Percentiles rank a stretch among this genome's conserved stretches.
Conservation (phyloP, 2,888 invertebrate species). For the Coremacera marginata region DNA sequence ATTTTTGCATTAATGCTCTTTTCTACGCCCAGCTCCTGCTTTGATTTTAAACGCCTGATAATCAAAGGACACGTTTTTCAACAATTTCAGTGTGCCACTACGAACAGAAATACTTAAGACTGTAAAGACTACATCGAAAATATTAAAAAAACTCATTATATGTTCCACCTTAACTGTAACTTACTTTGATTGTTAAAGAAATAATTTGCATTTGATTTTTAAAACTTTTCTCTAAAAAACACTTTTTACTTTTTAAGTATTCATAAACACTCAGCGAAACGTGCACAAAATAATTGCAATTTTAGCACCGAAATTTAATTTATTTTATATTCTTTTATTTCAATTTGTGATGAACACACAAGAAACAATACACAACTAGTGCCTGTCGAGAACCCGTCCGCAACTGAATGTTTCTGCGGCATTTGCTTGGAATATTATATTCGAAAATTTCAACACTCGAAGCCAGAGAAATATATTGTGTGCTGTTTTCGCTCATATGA, state of each 20-base stretch:
- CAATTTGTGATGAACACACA: not conserved
- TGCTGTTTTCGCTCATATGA: not conserved
- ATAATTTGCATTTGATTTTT: too few relatives aligned
- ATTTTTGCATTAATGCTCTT: too few relatives aligned
- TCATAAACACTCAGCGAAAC: not conserved
- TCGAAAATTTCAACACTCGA: not conserved
- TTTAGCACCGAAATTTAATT: not conserved
- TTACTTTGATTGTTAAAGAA: too few relatives aligned
- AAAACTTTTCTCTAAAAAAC: too few relatives aligned
- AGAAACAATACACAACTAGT: not conserved
- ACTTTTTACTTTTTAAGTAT: not conserved
- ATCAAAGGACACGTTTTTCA: too few relatives aligned
- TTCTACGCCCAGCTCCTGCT: too few relatives aligned
- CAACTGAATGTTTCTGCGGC: constrained; percentile 12
- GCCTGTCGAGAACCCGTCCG: constrained; percentile 12
- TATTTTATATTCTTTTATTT: not conserved
- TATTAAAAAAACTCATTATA: too few relatives aligned
- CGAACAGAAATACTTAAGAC: too few relatives aligned
- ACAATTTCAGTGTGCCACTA: too few relatives aligned
- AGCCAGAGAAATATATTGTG: not conserved
- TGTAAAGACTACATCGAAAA: too few relatives aligned
- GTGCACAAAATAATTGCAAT: not conserved
- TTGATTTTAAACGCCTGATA: too few relatives aligned
- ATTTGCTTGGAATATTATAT: constrained; percentile 24
- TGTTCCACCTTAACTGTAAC: too few relatives aligned